phyloP scores from a whole-genome alignment of 2,113 vertebrate species.

The Ageneiosus marmoratus region DNA sequence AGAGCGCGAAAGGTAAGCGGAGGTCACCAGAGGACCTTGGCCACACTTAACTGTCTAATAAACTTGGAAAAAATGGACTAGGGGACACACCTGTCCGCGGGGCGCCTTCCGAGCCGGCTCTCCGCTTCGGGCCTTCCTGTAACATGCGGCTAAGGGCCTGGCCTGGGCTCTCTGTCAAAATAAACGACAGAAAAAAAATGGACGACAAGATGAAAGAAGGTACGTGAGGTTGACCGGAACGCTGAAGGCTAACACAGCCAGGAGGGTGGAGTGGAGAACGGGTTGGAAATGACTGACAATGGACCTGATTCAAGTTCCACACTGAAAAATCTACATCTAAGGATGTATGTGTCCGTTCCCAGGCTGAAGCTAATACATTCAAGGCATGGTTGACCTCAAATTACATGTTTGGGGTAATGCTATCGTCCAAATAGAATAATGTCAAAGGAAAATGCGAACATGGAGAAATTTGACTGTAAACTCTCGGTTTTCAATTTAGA shows the following conservation, averaged over 20 bases:
- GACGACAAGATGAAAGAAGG: constrained; percentile 42
- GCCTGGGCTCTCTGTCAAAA: constrained; percentile 91
- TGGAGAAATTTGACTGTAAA: neutral
- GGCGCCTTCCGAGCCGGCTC: constrained; percentile 92
- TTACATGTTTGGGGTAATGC: neutral
- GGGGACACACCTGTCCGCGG: constrained; percentile 86
- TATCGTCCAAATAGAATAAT: neutral
- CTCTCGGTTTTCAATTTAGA: neutral
- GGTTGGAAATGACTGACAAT: constrained; percentile 31
- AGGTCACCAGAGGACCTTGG: constrained; percentile 61
- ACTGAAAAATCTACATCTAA: neutral
- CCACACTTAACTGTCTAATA: neutral
- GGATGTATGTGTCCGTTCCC: neutral
- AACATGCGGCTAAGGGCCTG: constrained; percentile 95
- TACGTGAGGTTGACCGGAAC: constrained; percentile 18
- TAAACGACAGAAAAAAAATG: constrained; percentile 60
- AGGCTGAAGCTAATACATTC: neutral
- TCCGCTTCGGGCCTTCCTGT: constrained; percentile 96
- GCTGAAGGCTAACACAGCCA: neutral
- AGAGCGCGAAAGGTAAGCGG: neutral
- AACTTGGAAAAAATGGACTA: constrained; percentile 48
- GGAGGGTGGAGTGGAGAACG: constrained; percentile 1
- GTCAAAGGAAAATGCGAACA: neutral
- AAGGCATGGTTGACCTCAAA: neutral
- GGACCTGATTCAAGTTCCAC: constrained; percentile 10